Base-by-base conservation (phyloP, 2,797 vertebrate genomes). In the Alca torda region DNA sequence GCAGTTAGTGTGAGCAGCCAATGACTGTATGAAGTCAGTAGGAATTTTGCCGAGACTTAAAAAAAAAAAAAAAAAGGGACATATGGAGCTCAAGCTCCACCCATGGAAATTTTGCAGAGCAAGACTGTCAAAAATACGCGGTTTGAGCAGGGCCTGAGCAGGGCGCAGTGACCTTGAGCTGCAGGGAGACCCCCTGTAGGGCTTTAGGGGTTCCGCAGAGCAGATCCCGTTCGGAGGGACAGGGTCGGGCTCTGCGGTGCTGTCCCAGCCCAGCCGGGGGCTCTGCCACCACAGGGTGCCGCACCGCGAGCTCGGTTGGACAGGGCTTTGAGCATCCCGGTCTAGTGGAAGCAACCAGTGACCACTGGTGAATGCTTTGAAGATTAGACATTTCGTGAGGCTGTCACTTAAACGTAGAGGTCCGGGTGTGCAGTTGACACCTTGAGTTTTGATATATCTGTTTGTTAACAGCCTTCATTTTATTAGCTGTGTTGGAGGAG, bases 401-500 rank as follows among this genome's bases (percentile, higher is more conserved):
- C 69, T 59, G 41, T 63, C 63, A 59, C 45, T 48, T 70, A 87
- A 76, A 79, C 48, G 80, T 13, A 82, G 12, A 64, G 25, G 26
- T 84, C 10, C 56, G 79, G 48, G 24, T 83, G 88, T 73, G 76
- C 59, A 87, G n/a, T 19, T 64, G 57, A 24, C 54, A 96, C 68
- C 80, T 93, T 93, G 79, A 88, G 90, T 82, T 79, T 57, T 95
- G 60, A 83, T 63, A 18, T 83, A 33, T 60, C 31, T 90, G 12
- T 85, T 92, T 82, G 84, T 95, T 90, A 65, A 83, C 43, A 93
- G 37, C 4, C 43, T 93, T 95, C 81, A 90, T 92, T 50, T 90
- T 76, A 45, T 93, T 85, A 56, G 69, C 39, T 88, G n/a, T 39
- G 13, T 63, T 96, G 56, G 75, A 11, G 41, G 87, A 93, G 33